phyloP scores from a whole-genome alignment of 2,797 vertebrate species.

The Gallinago nigripennis region DNA sequence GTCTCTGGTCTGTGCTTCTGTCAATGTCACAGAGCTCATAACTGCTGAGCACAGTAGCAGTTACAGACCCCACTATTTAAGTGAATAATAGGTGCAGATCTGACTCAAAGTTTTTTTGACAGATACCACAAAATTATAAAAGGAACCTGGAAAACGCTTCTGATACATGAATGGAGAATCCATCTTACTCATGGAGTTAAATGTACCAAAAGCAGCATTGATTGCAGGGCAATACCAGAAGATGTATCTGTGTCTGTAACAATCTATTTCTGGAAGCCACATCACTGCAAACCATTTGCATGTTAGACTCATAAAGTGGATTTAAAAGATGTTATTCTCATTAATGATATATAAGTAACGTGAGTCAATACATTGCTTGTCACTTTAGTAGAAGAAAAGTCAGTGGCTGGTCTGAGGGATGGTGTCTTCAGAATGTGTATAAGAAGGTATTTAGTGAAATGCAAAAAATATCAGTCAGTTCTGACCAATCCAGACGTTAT shows the following conservation, averaged over 20 bases:
- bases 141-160: slow-evolving; percentile 37
- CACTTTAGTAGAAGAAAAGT: slow-evolving; percentile 23
- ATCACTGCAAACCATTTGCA: slow-evolving; percentile 70
- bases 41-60: neutral
- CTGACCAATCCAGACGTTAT: neutral
- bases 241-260: slow-evolving; percentile 53
- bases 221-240: slow-evolving; percentile 63
- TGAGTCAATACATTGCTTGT: slow-evolving; percentile 40
- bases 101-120: neutral
- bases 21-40: neutral
- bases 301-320: slow-evolving; percentile 60
- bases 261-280: slow-evolving; percentile 72
- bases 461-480: neutral
- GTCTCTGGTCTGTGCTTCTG: neutral
- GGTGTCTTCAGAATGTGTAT: neutral
- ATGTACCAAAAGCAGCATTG: slow-evolving; percentile 47
- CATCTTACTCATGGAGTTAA: slow-evolving; percentile 39
- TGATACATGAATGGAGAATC: slow-evolving; percentile 14
- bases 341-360: slow-evolving; percentile 56
- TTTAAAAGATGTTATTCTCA: slow-evolving; percentile 58
- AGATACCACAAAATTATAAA: slow-evolving; percentile 35
- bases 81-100: neutral
- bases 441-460: neutral
- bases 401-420: slow-evolving; percentile 16
- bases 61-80: neutral